Base-by-base conservation (phyloP, 2,797 vertebrate species). In the Centropyge bicolor region DNA sequence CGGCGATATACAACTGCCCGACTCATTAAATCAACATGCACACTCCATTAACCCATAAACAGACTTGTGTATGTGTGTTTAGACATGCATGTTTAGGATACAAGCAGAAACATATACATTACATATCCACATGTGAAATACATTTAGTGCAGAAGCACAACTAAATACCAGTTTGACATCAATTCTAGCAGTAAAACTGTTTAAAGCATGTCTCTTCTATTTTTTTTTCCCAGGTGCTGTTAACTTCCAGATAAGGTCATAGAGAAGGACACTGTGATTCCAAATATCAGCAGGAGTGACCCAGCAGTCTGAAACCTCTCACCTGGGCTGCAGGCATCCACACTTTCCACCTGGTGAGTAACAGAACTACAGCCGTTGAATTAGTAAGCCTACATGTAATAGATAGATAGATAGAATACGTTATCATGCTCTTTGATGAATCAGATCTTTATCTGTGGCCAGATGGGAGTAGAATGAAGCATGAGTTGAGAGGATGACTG, bases 281-380 rank as follows among this genome's bases (percentile, higher is more conserved):
- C 51, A 61, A 17, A 70, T 22, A 55, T 9, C 60, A 46, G 65
- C 70, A 27, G 19, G 43, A 5, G 54, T 22, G 41, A 74, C 17
- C 56, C 51, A 16, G 35, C 63, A 7, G 36, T 17, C 52, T 60
- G 56, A 69, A 66, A 72, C 35, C 60, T 6, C 64, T 60, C 14
- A n/a, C 52, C 81, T 66, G 76, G 41, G 46, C 81, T 76, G 72
- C 64, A 76, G 71, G 69, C 14, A 35, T 74, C 70, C 45, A 70
- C 65, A 45, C 54, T 1, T 48, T 74, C 55, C 45, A 79, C 49
- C 80, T 60, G 82, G 88, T 92, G 43, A 92, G 82, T 74, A 16
- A 72, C 41, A 52, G 19, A 19, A 14, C 24, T 13, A n/a, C 67
- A 74, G 17, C n/a, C 1, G 14, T 0, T n/a, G 7, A 27, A 22